Percentiles rank a stretch among this genome's conserved stretches.
These are phyloP conservation scores for Galbula dea DNA, from an alignment of 2,113 vertebrate species.

Conservation along the genomic window DNA sequence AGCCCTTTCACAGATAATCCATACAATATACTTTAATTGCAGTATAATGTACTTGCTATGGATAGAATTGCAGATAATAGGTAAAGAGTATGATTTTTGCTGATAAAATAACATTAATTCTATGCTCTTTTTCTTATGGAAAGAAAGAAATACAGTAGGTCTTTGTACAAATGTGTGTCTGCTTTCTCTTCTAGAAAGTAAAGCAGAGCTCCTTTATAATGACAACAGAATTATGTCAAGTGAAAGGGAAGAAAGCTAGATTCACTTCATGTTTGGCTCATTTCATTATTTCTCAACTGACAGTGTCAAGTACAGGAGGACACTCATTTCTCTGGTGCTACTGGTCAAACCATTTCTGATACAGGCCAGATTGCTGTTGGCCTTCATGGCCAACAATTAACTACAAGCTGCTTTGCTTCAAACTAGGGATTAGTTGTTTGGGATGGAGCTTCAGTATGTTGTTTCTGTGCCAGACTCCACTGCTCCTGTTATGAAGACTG, in stretches of 20 bases:
- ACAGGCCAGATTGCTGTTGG: too few relatives aligned
- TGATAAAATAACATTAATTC: conserved; percentile 18
- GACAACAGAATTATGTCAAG: background rate
- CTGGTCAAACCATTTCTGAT: too few relatives aligned
- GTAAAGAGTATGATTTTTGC: conserved; percentile 5
- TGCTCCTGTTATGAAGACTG: background rate
- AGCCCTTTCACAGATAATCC: conserved; percentile 1
- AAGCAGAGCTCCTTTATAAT: background rate
- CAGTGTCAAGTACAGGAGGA: background rate
- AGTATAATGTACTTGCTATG: conserved; percentile 1
- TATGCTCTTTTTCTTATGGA: background rate
- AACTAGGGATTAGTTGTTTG: background rate
- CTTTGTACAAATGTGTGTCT: background rate
- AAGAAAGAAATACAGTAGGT: background rate
- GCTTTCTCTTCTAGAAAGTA: background rate
- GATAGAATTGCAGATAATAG: conserved; percentile 4
- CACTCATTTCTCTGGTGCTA: too few relatives aligned
- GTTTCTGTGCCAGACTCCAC: background rate
- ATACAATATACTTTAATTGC: conserved; percentile 39
- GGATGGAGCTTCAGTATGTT: background rate
- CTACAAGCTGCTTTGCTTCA: background rate
- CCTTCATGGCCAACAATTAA: background rate
- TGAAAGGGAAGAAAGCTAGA: background rate
- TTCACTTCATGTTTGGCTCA: background rate
- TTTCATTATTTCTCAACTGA: background rate